Conservation (phyloP, 2,797 vertebrate genomes). For the Malurus leucopterus region DNA sequence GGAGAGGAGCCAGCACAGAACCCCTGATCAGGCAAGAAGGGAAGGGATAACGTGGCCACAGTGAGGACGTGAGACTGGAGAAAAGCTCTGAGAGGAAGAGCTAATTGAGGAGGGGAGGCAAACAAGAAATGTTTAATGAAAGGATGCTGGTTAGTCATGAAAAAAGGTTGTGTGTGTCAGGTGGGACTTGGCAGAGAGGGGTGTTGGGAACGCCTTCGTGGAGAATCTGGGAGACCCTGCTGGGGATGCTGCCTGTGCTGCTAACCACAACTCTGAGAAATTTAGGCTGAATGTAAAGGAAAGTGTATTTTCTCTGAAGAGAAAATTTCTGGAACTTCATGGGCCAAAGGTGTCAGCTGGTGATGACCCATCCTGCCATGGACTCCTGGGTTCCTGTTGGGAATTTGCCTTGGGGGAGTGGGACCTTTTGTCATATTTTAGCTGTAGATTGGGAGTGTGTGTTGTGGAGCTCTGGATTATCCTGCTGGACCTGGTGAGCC, state of each 20-base stretch:
- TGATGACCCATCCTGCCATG: accelerated
- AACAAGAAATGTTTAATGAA: not conserved
- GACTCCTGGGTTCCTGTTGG: not conserved
- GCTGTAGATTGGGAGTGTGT: accelerated
- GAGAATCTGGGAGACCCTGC: not conserved
- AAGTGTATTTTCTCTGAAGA: not conserved
- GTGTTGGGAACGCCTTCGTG: not conserved
- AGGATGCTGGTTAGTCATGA: not conserved
- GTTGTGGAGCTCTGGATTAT: not conserved
- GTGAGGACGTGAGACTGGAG: not conserved
- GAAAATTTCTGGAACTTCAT: not conserved
- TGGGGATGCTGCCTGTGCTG: not conserved
- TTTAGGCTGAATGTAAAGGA: not conserved
- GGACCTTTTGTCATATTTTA: not conserved
- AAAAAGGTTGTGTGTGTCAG: not conserved
- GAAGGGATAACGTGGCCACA: not conserved
- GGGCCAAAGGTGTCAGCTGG: accelerated
- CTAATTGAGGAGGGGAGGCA: not conserved
- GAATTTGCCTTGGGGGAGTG: not conserved
- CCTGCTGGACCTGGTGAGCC: not conserved
- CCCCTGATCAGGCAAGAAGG: not conserved
- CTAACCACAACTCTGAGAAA: not conserved
- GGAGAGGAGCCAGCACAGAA: constrained; percentile 35
- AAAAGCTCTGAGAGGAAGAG: not conserved
- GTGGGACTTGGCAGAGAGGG: not conserved